Conservation (phyloP, 2,888 invertebrate genomes). For the Camponotus fellah region DNA sequence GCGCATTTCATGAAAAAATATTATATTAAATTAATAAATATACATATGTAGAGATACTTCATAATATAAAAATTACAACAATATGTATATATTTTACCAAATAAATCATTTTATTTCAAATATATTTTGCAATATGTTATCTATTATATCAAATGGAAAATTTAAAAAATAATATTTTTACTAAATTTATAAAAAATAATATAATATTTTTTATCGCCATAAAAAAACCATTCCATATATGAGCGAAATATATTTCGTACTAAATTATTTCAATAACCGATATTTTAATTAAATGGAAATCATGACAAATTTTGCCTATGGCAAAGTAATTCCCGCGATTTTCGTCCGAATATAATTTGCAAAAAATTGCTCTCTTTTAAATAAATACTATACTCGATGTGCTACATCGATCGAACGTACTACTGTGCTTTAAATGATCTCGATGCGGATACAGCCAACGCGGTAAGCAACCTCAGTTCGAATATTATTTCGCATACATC, state of each 20-base stretch:
- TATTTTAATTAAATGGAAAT: slow-evolving; percentile 2
- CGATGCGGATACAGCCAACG: not conserved
- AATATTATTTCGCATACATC: slow-evolving; percentile 30
- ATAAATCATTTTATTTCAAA: not conserved
- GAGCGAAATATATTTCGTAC: slow-evolving; percentile 4
- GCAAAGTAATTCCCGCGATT: not conserved
- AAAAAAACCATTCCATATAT: slow-evolving; percentile 7
- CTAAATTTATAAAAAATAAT: slow-evolving; percentile 3
- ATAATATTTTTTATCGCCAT: slow-evolving; percentile 8
- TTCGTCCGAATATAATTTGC: not conserved
- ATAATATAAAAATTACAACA: not conserved
- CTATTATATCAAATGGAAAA: not conserved
- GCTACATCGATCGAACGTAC: not conserved
- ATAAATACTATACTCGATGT: slow-evolving; percentile 11
- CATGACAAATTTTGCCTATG: not conserved
- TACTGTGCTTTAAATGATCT: slow-evolving; percentile 24
- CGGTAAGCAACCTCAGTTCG: slow-evolving; percentile 18
- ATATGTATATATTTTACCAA: not conserved
- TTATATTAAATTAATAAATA: too few relatives aligned
- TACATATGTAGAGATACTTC: not conserved
- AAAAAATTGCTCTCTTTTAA: slow-evolving; percentile 1
- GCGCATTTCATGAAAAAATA: not conserved
- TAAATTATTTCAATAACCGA: slow-evolving; percentile 35
- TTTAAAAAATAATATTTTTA: not conserved
- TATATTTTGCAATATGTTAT: not conserved